These are phyloP conservation scores for Drosophila yakuba DNA, from an alignment of 1,140 invertebrate genomes.

Conservation along the genomic window DNA sequence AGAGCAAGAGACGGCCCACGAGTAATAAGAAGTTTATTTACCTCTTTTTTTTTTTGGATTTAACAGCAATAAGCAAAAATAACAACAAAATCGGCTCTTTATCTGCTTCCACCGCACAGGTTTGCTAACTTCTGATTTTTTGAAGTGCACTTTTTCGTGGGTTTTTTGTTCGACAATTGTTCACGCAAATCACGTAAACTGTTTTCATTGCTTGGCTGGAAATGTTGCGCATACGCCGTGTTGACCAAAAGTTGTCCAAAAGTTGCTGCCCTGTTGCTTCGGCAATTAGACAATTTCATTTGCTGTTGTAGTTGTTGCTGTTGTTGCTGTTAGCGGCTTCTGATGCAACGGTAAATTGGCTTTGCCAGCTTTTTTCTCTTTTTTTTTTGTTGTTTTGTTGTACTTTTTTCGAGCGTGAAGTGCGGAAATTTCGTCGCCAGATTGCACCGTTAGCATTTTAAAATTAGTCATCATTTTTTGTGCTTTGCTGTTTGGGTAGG, in stretches of 20 bases:
- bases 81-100: constrained; percentile 1
- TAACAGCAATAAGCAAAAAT: constrained; percentile 11
- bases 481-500: background rate
- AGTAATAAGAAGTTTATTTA: constrained; percentile 47
- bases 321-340: constrained; percentile 12
- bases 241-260: constrained; percentile 23
- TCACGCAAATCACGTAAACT: constrained; percentile 71
- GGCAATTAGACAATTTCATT: constrained; percentile 60
- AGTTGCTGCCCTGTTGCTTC: constrained; percentile 24
- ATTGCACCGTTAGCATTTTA: constrained; percentile 31
- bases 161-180: constrained; percentile 30
- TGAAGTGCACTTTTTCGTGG: constrained; percentile 1
- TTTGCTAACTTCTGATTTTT: background rate
- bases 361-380: constrained; percentile 7
- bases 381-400: constrained; percentile 3
- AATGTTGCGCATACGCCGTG: constrained; percentile 52
- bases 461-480: constrained; percentile 18
- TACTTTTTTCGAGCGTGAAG: constrained; percentile 1
- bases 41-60: constrained; percentile 8
- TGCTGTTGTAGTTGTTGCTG: constrained; percentile 3
- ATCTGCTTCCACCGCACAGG: background rate
- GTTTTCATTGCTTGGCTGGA: constrained; percentile 37
- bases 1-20: background rate
- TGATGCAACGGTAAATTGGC: constrained; percentile 56
- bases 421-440: constrained; percentile 30